phyloP scores from a whole-genome alignment of 1,140 invertebrate genomes.

The Calephelis nemesis region DNA sequence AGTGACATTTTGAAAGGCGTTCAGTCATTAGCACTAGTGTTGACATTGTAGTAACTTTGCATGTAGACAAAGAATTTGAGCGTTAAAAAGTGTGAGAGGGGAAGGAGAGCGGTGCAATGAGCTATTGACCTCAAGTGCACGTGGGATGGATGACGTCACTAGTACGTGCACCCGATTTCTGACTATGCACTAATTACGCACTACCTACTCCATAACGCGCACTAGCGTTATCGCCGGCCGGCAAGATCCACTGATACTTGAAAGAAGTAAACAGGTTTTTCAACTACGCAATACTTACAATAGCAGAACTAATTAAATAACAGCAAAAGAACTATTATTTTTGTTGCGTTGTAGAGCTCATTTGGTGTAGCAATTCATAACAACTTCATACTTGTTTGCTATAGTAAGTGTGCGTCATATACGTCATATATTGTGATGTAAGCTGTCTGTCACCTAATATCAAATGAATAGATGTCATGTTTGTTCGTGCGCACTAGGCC shows the following conservation, averaged over 20 bases:
- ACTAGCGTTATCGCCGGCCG: constrained; percentile 39
- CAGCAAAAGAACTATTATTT: constrained; percentile 11
- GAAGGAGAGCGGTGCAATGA: constrained; percentile 41
- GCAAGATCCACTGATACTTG: constrained; percentile 31
- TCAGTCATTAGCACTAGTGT: constrained; percentile 39
- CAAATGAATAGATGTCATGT: constrained; percentile 19
- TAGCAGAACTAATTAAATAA: neutral
- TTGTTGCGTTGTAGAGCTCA: constrained; percentile 11
- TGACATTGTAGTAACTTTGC: constrained; percentile 40
- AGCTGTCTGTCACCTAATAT: constrained; percentile 16
- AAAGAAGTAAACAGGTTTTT: constrained; percentile 30
- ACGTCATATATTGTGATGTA: constrained; percentile 6
- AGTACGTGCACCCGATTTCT: constrained; percentile 26
- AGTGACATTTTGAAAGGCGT: constrained; percentile 22
- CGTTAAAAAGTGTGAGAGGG: constrained; percentile 26
- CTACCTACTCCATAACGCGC: constrained; percentile 30
- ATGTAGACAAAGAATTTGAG: constrained; percentile 43
- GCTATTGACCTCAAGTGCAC: constrained; percentile 62
- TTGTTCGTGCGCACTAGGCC: constrained; percentile 5
- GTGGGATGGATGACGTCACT: constrained; percentile 39
- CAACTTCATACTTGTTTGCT: constrained; percentile 17
- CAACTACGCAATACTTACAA: constrained; percentile 29
- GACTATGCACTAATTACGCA: constrained; percentile 35
- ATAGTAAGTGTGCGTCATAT: constrained; percentile 8
- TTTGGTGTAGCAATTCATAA: neutral